phyloP scores from a whole-genome alignment of 2,888 invertebrate genomes.

The Eupithecia subumbrata region DNA sequence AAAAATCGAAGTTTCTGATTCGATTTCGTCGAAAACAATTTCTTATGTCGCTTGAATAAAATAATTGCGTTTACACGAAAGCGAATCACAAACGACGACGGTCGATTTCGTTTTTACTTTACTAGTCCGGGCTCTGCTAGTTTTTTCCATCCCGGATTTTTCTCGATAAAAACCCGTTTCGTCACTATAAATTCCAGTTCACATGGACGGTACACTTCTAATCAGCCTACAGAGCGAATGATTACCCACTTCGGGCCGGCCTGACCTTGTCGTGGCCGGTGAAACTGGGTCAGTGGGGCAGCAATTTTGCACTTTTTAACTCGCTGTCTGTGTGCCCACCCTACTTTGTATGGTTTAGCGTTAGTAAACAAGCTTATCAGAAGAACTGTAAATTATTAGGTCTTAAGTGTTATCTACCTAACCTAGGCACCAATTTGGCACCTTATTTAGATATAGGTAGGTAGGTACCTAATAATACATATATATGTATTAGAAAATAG shows the following conservation, averaged over 20 bases:
- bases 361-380: background rate
- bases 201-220: background rate
- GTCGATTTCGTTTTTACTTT: too few species aligned
- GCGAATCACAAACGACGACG: too few species aligned
- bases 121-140: background rate
- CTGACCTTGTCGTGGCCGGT: conserved; percentile 75
- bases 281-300: conserved; percentile 74
- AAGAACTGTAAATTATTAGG: background rate
- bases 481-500: too few species aligned
- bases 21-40: too few species aligned
- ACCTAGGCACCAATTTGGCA: background rate
- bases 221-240: background rate
- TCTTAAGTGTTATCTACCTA: background rate
- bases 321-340: conserved; percentile 5
- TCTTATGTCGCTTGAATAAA: too few species aligned
- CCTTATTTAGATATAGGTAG: background rate
- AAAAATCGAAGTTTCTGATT: too few species aligned
- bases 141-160: background rate
- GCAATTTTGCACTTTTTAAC: conserved; percentile 58
- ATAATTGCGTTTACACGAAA: too few species aligned
- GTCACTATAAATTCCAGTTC: background rate
- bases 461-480: too few species aligned
- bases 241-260: conserved; percentile 25
- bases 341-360: background rate
- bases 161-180: background rate